A percentile compares a stretch with the other conserved stretches of the same genome.
These are phyloP conservation scores for Corydoras sp. DNA, from an alignment of 2,113 vertebrate species.

Conservation along the genomic window DNA sequence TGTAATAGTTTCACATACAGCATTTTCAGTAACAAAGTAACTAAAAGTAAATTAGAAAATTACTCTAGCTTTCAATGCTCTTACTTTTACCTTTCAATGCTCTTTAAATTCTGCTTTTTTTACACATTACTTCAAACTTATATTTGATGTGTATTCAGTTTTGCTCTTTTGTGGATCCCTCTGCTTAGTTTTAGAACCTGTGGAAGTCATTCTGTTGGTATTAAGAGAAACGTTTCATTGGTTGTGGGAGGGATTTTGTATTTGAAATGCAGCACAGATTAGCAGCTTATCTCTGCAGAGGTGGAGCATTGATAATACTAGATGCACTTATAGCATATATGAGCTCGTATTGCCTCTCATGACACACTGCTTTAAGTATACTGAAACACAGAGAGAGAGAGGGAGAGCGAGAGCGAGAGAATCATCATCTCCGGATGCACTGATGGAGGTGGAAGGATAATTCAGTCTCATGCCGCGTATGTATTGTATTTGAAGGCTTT, in stretches of 20 bases:
- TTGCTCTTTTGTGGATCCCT: too few relatives aligned
- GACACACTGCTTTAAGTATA: neutral
- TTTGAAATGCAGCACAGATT: constrained; percentile 40
- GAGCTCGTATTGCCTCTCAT: constrained; percentile 19
- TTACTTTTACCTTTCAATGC: too few relatives aligned
- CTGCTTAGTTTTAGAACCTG: too few relatives aligned
- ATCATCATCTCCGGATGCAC: constrained; percentile 22
- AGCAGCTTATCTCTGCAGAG: constrained; percentile 41
- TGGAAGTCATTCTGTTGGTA: too few relatives aligned
- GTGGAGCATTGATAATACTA: constrained; percentile 39
- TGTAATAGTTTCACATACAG: constrained; percentile 11
- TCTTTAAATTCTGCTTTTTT: too few relatives aligned
- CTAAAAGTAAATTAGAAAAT: too few relatives aligned
- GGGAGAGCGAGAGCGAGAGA: too few relatives aligned
- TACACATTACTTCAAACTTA: too few relatives aligned
- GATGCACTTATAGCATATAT: constrained; percentile 39
- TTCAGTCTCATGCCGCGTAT: constrained; percentile 36
- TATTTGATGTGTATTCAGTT: too few relatives aligned
- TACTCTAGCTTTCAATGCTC: too few relatives aligned
- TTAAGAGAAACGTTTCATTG: neutral
- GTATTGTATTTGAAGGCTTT: constrained; percentile 29
- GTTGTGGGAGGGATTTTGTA: constrained; percentile 46
- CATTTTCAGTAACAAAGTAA: too few relatives aligned
- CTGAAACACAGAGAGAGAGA: constrained; percentile 15
- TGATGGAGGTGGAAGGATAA: constrained; percentile 24